A percentile compares a stretch with the other conserved stretches of the same genome.
These are phyloP conservation scores for Agrotis clavis DNA, from an alignment of 2,888 invertebrate genomes.

Conservation along the genomic window DNA sequence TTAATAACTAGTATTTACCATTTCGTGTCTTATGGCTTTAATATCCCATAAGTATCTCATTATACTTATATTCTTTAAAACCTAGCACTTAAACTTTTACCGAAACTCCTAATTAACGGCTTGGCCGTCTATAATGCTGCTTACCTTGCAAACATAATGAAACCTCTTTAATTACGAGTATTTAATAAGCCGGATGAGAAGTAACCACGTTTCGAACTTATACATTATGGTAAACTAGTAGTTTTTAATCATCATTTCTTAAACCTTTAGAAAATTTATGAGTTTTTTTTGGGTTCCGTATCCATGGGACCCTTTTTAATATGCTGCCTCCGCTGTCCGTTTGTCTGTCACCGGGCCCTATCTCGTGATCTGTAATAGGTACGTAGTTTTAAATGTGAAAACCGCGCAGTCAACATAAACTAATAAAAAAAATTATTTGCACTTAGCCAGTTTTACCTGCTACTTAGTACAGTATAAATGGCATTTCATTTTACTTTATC, in stretches of 20 bases:
- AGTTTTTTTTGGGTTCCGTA: neutral
- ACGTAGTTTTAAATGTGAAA: too few relatives aligned
- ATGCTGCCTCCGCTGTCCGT: too few relatives aligned
- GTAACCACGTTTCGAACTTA: slow-evolving; percentile 9
- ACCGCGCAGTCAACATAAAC: too few relatives aligned
- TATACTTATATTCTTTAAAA: slow-evolving; percentile 12
- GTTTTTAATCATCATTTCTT: slow-evolving; percentile 29
- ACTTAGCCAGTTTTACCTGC: too few relatives aligned
- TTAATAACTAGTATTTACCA: neutral
- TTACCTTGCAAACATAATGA: slow-evolving; percentile 41
- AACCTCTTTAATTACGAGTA: neutral
- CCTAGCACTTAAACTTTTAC: slow-evolving; percentile 10
- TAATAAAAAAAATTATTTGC: too few relatives aligned
- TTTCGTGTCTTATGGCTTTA: neutral
- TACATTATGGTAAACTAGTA: slow-evolving; percentile 24
- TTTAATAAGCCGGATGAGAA: slow-evolving; percentile 33
- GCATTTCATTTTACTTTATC: too few relatives aligned
- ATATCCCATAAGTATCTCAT: neutral
- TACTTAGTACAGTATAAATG: too few relatives aligned
- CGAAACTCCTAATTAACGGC: slow-evolving; percentile 38
- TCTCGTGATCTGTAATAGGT: too few relatives aligned
- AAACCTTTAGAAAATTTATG: slow-evolving; percentile 22
- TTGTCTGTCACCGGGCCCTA: too few relatives aligned
- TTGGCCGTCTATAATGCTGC: neutral
- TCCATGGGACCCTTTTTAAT: too few relatives aligned